Conservation (phyloP, 2,797 vertebrate species). For the Onychomys leucogaster region DNA sequence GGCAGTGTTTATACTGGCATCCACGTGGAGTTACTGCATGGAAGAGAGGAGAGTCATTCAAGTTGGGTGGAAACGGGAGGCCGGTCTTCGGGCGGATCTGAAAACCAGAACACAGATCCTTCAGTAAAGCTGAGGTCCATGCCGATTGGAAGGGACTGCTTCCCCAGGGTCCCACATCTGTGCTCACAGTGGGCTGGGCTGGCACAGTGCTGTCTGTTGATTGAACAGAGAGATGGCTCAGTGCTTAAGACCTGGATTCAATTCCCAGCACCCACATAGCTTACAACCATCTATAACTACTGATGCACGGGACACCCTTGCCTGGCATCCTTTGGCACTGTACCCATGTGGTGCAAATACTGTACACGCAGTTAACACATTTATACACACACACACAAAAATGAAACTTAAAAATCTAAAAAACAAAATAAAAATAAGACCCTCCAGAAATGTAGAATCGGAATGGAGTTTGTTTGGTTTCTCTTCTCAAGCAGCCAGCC, state of each 20-base stretch:
- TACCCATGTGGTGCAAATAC: not conserved
- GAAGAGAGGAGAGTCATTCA: constrained; percentile 7
- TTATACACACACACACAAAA: not conserved
- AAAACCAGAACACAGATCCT: constrained; percentile 1
- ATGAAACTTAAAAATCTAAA: not conserved
- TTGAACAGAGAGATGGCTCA: not conserved
- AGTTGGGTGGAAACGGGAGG: constrained; percentile 4
- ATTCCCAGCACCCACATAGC: not conserved
- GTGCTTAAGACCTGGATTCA: not conserved
- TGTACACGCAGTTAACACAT: not conserved
- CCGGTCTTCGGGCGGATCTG: too few relatives aligned
- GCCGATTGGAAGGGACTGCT: not conserved
- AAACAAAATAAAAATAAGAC: not conserved
- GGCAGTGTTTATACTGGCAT: constrained; percentile 33
- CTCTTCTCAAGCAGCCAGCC: not conserved
- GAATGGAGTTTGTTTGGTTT: not conserved
- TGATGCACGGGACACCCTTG: not conserved
- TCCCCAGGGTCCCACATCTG: not conserved
- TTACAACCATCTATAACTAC: not conserved
- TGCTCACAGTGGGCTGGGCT: not conserved
- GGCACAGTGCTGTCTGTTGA: not conserved
- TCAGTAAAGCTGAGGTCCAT: not conserved
- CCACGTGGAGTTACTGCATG: accelerated
- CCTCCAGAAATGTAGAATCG: not conserved
- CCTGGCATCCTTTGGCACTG: not conserved